Conservation (phyloP, 2,888 invertebrate species). For the Prosopocoilus inquinatus region DNA sequence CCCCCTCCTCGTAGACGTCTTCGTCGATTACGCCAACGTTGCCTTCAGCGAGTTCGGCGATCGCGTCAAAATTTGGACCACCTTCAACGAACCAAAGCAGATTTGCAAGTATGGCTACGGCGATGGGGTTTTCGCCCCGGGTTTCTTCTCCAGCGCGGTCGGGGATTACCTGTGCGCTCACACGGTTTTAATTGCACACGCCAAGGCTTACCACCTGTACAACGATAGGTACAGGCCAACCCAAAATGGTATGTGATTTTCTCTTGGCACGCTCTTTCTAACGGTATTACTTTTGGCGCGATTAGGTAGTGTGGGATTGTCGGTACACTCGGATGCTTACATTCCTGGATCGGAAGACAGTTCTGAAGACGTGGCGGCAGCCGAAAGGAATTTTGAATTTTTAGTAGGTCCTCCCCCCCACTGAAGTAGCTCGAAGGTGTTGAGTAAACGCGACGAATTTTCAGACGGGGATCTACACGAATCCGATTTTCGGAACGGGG, state of each 20-base stretch:
- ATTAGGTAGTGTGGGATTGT: slow-evolving; percentile 54
- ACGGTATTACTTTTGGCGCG: neutral
- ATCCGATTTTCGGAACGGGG: slow-evolving; percentile 54
- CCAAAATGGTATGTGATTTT: slow-evolving; percentile 33
- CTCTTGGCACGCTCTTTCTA: no score
- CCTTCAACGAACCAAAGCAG: slow-evolving; percentile 28
- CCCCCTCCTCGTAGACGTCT: slow-evolving; percentile 59
- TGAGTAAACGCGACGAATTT: slow-evolving; percentile 27
- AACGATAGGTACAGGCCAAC: slow-evolving; percentile 50
- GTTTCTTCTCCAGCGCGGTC: slow-evolving; percentile 51
- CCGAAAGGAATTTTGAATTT: slow-evolving; percentile 49
- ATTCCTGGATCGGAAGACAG: slow-evolving; percentile 52
- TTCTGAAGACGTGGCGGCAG: slow-evolving; percentile 53
- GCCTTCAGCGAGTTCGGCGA: slow-evolving; percentile 53
- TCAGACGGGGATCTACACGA: slow-evolving; percentile 50
- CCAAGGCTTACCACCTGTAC: slow-evolving; percentile 60
- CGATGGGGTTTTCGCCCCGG: slow-evolving; percentile 38
- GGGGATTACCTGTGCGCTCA: slow-evolving; percentile 64
- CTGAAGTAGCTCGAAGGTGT: no score
- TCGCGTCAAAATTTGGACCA: slow-evolving; percentile 33
- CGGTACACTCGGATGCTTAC: slow-evolving; percentile 56
- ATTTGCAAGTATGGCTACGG: slow-evolving; percentile 38
- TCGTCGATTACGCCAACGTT: slow-evolving; percentile 59
- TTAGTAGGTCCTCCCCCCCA: slow-evolving; percentile 4
- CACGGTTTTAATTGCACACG: slow-evolving; percentile 65